These are phyloP conservation scores for Pluvianellus socialis DNA, from an alignment of 2,113 vertebrate species.

Conservation along the genomic window DNA sequence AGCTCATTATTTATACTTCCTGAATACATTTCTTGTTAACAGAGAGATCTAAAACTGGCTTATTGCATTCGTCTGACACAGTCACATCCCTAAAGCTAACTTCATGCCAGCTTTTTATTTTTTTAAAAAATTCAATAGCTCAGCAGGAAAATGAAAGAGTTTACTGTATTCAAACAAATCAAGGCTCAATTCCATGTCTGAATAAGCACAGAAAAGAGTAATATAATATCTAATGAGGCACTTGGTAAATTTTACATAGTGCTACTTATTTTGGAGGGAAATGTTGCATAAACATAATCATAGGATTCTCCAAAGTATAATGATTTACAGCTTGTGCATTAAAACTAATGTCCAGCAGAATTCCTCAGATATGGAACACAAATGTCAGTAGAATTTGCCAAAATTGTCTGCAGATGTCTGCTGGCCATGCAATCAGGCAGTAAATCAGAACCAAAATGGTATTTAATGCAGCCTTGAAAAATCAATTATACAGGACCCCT, in stretches of 20 bases:
- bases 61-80: not conserved
- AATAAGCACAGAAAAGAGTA: not conserved
- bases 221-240: not conserved
- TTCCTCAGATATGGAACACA: not conserved
- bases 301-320: not conserved
- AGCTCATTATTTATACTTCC: slow-evolving; percentile 14
- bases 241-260: not conserved
- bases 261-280: not conserved
- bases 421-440: not conserved
- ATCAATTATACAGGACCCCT: not conserved
- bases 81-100: not conserved
- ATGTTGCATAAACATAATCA: slow-evolving; percentile 2
- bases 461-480: not conserved
- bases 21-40: not conserved
- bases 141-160: not conserved
- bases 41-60: not conserved
- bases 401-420: slow-evolving; percentile 25
- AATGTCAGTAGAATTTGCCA: not conserved
- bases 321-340: not conserved
- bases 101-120: not conserved
- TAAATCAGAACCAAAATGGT: not conserved
- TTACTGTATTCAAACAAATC: not conserved
- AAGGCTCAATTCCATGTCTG: not conserved
- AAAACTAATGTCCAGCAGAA: not conserved
- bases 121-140: not conserved